Evolutionary conservation across 2,888 invertebrate genomes (phyloP).

Genomic region (Apamea monoglypha): DNA sequence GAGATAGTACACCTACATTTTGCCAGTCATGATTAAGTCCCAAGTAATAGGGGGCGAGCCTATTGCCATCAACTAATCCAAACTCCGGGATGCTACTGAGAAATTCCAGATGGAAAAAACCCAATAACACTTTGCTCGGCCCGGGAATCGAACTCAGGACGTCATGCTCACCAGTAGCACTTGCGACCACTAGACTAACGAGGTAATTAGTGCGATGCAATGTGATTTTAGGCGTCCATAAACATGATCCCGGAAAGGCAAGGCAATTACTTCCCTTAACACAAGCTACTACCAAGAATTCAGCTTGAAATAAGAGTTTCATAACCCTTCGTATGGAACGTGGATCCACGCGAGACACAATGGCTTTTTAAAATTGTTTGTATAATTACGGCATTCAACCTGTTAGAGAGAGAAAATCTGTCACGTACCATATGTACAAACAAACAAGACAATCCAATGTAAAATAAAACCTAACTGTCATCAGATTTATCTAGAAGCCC

Average conservation of each 20-base stretch:
- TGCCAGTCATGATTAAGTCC: too few relatives aligned
- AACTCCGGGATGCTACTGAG: not conserved
- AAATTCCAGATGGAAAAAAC: not conserved
- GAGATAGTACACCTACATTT: not conserved
- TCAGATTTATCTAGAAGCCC: conserved; percentile 48
- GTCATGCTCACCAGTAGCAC: too few relatives aligned
- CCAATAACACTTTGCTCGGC: not conserved
- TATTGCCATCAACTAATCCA: not conserved
- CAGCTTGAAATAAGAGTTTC: not conserved
- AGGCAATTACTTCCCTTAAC: not conserved
- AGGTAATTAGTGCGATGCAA: not conserved
- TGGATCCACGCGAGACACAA: too few relatives aligned
- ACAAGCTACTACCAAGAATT: not conserved
- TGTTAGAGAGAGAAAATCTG: not conserved
- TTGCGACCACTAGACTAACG: not conserved
- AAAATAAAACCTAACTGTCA: conserved; percentile 52
- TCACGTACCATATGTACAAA: conserved; percentile 25
- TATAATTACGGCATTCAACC: too few relatives aligned
- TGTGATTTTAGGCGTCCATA: not conserved
- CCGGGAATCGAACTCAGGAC: not conserved
- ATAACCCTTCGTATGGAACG: too few relatives aligned
- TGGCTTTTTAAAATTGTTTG: too few relatives aligned
- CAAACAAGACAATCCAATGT: not conserved
- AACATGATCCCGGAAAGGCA: not conserved
- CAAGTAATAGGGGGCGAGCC: not conserved